A percentile compares a stretch with the other conserved stretches of the same genome.
Evolutionary conservation across 1,140 invertebrate species (phyloP).

Genomic region (Ostrea denselamellosa): DNA sequence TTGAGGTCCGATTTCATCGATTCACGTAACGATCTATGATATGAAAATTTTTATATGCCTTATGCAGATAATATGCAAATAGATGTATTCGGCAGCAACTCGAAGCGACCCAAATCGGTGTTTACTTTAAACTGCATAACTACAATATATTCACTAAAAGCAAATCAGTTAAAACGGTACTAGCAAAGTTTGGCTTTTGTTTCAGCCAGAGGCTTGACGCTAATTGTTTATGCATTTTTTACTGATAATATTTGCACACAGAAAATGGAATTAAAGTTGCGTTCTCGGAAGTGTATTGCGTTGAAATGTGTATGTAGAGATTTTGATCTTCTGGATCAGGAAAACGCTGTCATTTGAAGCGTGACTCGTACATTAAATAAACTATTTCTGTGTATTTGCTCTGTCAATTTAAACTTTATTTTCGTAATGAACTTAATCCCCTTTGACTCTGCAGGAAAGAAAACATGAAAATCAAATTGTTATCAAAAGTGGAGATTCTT

Average conservation of each 20-base stretch:
- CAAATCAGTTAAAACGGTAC: not conserved
- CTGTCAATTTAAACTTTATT: constrained; percentile 36
- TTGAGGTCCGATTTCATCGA: too few species aligned
- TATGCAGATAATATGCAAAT: not conserved
- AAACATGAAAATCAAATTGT: not conserved
- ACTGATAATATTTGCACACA: constrained; percentile 3
- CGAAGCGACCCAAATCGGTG: not conserved
- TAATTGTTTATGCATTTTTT: constrained; percentile 11
- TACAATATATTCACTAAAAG: not conserved
- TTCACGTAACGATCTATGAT: too few species aligned
- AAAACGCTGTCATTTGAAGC: constrained; percentile 6
- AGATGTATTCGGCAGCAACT: not conserved
- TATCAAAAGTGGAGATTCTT: not conserved
- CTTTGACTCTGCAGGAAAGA: constrained; percentile 9
- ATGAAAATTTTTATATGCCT: too few species aligned
- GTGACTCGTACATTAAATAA: constrained; percentile 14
- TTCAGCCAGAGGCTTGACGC: not conserved
- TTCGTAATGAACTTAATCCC: constrained; percentile 36
- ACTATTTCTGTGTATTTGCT: constrained; percentile 32
- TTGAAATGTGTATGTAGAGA: not conserved
- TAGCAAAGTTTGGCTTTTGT: not conserved
- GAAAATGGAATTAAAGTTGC: constrained; percentile 8
- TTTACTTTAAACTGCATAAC: not conserved
- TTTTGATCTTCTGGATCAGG: not conserved
- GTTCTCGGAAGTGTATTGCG: not conserved